These are phyloP conservation scores for Andrena fulva DNA, from an alignment of 2,888 invertebrate genomes.

Conservation along the genomic window DNA sequence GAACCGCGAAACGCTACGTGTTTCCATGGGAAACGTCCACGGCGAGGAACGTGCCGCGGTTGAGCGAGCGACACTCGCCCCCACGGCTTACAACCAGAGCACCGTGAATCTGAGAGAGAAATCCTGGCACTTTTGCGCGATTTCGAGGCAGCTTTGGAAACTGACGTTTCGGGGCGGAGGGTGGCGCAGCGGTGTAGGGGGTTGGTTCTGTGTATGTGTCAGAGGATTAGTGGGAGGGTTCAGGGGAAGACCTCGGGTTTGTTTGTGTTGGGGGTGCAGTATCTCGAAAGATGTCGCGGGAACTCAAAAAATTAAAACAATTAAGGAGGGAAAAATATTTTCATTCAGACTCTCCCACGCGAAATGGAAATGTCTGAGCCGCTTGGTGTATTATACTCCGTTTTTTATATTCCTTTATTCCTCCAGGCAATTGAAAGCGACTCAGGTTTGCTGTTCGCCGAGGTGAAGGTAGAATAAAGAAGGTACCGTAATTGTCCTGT, in stretches of 20 bases:
- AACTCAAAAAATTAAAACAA: too few relatives aligned
- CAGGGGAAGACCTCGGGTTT: too few relatives aligned
- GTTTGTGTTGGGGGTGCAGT: too few relatives aligned
- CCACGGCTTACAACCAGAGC: background rate
- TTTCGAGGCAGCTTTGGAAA: background rate
- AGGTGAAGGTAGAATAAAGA: background rate
- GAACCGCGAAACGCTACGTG: slow-evolving; percentile 35
- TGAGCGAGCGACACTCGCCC: slow-evolving; percentile 26
- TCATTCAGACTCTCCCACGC: too few relatives aligned
- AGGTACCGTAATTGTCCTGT: background rate
- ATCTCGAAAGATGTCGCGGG: too few relatives aligned
- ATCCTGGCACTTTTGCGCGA: background rate
- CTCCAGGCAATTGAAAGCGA: background rate
- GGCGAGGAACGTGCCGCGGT: slow-evolving; percentile 43
- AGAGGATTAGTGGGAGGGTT: too few relatives aligned
- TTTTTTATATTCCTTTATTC: background rate
- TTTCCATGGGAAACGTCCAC: slow-evolving; percentile 50
- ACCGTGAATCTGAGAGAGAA: background rate
- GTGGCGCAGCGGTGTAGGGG: background rate
- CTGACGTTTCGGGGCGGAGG: background rate
- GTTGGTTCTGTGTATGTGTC: too few relatives aligned
- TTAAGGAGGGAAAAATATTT: too few relatives aligned
- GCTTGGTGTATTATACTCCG: too few relatives aligned
- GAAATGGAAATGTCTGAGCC: too few relatives aligned
- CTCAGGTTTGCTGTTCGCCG: background rate